Percentiles rank a stretch among this genome's conserved stretches.
Conservation (phyloP, 1,140 invertebrate genomes). For the Phortica variegata region DNA sequence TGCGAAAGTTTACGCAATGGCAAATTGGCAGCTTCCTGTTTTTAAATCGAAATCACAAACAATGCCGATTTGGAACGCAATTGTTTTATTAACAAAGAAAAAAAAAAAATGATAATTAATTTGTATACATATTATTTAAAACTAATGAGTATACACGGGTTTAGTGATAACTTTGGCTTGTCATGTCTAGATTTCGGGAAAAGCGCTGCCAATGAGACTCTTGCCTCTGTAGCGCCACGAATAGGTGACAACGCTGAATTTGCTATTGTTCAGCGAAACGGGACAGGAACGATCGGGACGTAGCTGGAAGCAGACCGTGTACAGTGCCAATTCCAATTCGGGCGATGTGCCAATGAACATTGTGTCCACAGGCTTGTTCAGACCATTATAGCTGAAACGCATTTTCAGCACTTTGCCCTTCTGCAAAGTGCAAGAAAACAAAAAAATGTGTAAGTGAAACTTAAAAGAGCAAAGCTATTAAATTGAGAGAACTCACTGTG, state of each 20-base stretch:
- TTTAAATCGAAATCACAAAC: no score
- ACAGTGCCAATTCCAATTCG: constrained; percentile 88
- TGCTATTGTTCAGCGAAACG: constrained; percentile 68
- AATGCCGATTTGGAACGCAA: no score
- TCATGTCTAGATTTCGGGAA: constrained; percentile 78
- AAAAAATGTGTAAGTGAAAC: background rate
- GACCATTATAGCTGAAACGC: constrained; percentile 72
- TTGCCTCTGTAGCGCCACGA: constrained; percentile 73
- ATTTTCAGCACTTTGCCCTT: constrained; percentile 78
- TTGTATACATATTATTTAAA: no score
- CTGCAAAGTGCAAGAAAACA: constrained; percentile 59
- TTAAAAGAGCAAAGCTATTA: constrained; percentile 1
- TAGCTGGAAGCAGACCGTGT: constrained; percentile 80
- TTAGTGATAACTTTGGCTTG: no score
- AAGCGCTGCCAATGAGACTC: constrained; percentile 76
- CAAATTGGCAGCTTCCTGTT: no score
- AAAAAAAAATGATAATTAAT: no score
- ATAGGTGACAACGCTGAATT: constrained; percentile 71
- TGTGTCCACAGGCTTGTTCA: constrained; percentile 74
- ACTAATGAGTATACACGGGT: no score
- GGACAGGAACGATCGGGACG: constrained; percentile 71
- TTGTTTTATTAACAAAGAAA: no score
- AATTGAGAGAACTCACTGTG: constrained; percentile 70
- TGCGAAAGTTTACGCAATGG: no score
- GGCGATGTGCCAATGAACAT: constrained; percentile 90